Percentiles rank a stretch among this genome's conserved stretches.
These are phyloP conservation scores for Drosophila anomalipes DNA, from an alignment of 2,888 invertebrate genomes.

Conservation along the genomic window DNA sequence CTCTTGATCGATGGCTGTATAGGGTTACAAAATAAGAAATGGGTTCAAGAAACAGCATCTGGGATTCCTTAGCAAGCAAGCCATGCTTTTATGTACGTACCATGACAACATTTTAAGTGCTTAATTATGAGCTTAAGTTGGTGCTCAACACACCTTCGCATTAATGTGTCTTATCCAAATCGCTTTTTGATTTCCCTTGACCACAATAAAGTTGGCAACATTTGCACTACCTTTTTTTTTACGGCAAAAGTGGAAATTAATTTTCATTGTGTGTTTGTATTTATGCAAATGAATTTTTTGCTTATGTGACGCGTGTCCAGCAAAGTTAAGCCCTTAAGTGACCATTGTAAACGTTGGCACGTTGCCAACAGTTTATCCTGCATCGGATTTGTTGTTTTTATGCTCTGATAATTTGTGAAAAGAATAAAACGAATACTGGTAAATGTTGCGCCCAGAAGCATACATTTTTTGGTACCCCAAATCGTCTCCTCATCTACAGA, in stretches of 20 bases:
- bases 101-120: background rate
- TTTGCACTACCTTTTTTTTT: constrained; percentile 6
- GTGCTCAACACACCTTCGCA: constrained; percentile 35
- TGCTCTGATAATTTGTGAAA: background rate
- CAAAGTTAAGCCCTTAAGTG: constrained; percentile 56
- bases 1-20: constrained; percentile 69
- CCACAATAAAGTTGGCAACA: constrained; percentile 36
- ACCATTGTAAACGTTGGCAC: constrained; percentile 56
- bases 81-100: constrained; percentile 20
- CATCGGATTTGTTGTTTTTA: background rate
- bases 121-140: background rate
- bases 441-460: background rate
- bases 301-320: constrained; percentile 53
- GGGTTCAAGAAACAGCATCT: constrained; percentile 37
- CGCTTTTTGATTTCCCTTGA: constrained; percentile 47
- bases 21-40: constrained; percentile 46
- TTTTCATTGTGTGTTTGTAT: constrained; percentile 21
- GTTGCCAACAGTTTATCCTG: constrained; percentile 40
- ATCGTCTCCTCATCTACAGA: background rate
- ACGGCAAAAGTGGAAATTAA: constrained; percentile 35
- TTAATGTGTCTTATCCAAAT: constrained; percentile 46
- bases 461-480: background rate
- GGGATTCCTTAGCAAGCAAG: background rate
- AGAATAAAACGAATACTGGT: background rate
- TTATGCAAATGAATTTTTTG: constrained; percentile 43